These are phyloP conservation scores for Danio tinwini DNA, from an alignment of 2,797 vertebrate genomes.

Conservation along the genomic window DNA sequence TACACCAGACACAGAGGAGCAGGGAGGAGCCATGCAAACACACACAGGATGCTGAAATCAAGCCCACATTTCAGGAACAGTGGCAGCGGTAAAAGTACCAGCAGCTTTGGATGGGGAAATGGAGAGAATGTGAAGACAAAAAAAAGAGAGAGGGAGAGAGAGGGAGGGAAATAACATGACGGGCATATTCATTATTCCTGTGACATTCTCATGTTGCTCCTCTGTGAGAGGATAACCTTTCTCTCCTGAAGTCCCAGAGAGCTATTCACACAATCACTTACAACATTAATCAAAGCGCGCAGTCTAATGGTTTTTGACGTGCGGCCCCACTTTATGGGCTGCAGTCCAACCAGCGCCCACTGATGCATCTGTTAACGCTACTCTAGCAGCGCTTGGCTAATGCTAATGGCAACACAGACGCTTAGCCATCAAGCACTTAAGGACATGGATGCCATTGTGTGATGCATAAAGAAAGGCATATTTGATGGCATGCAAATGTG, in stretches of 20 bases:
- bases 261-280: constrained; percentile 87
- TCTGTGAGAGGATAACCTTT: constrained; percentile 84
- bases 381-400: constrained; percentile 69
- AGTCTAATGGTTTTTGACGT: constrained; percentile 91
- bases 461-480: constrained; percentile 75
- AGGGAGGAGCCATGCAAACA: constrained; percentile 58
- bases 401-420: constrained; percentile 67
- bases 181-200: constrained; percentile 76
- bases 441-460: constrained; percentile 70
- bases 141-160: constrained; percentile 12
- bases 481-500: constrained; percentile 83
- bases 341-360: constrained; percentile 71
- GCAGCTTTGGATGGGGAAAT: constrained; percentile 45
- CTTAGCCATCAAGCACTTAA: constrained; percentile 81
- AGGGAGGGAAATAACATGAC: constrained; percentile 39
- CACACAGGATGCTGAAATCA: constrained; percentile 71
- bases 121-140: constrained; percentile 22
- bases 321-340: constrained; percentile 77
- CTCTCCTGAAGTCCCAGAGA: constrained; percentile 78
- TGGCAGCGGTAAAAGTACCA: constrained; percentile 46
- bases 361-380: constrained; percentile 75
- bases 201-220: constrained; percentile 78
- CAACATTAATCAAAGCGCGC: constrained; percentile 90
- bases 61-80: constrained; percentile 50
- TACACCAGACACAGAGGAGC: constrained; percentile 73